These are phyloP conservation scores for Telmatochromis bifrenatus DNA, from an alignment of 2,113 vertebrate species.

Conservation along the genomic window DNA sequence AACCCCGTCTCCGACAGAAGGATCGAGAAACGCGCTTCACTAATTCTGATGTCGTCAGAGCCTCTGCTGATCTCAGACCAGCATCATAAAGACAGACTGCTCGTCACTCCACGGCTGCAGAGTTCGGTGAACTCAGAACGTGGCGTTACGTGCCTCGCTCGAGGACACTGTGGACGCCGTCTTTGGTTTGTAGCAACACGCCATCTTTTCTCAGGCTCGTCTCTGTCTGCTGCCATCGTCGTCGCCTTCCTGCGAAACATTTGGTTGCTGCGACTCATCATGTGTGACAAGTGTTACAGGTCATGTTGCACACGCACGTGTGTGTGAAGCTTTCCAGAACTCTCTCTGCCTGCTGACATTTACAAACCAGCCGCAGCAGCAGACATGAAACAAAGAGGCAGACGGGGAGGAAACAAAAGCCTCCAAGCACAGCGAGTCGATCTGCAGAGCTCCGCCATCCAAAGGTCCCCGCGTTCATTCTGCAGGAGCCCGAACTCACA, in stretches of 20 bases:
- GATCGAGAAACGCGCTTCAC: not conserved
- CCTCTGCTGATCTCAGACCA: not conserved
- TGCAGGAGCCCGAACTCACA: not conserved
- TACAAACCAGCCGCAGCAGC: not conserved
- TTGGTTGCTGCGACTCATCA: not conserved
- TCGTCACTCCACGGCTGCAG: not conserved
- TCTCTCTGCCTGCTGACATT: conserved; percentile 21
- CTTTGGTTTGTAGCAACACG: not conserved
- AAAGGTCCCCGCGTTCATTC: not conserved
- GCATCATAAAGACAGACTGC: not conserved
- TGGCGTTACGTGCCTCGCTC: not conserved
- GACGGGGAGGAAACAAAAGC: not conserved
- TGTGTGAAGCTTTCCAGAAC: not conserved
- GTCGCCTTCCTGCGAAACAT: not conserved
- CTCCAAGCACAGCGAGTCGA: not conserved
- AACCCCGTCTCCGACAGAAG: not conserved
- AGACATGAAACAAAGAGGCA: not conserved
- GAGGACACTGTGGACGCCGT: not conserved
- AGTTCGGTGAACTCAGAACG: not conserved
- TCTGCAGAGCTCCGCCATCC: not conserved
- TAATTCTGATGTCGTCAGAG: not conserved
- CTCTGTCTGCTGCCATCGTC: not conserved
- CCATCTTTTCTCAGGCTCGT: not conserved
- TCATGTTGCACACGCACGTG: not conserved
- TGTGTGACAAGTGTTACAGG: not conserved